Base-by-base conservation (phyloP, 2,113 vertebrate genomes). In the Lonchura striata region DNA sequence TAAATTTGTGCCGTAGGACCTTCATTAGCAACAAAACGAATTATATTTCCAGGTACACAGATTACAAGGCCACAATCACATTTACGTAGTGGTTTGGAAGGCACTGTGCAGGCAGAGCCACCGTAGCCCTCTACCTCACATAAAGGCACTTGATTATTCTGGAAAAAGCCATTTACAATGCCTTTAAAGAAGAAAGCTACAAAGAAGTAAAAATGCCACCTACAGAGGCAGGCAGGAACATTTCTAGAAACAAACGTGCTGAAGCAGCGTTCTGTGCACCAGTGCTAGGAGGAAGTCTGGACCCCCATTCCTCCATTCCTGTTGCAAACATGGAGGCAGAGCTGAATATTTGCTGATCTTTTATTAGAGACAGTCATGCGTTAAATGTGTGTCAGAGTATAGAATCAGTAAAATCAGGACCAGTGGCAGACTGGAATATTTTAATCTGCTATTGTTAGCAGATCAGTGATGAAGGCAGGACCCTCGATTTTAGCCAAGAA, bases 1-100 rank as follows among this genome's bases (percentile, higher is more conserved):
- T 99, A 99, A 99, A 98, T 98, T 97, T 98, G 97, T 98, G 99
- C 99, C 97, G 98, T 97, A 93, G 98, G 98, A 99, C 98, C 98
- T 98, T 99, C 98, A 99, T 99, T 99, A 99, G 97, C 97, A 98
- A 97, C 96, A 96, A 97, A 97, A 97, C 86, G 79, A 97, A 82
- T 98, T 98, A 94, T 97, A 95, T 97, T 98, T 97, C 94, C 95
- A 98, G 97, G 97, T 98, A 96, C 90, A 95, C 91, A 96, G 96
- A 97, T 92, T 97, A 95, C 93, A 82, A 0, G 42, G 84, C 53
- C 94, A 90, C 93, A 96, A 94, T 92, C 96, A 92, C 95, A 94
- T 96, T 97, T 96, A 90, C 0, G 24, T 78, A 90, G 94, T 9
- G 54, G 95, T 95, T 92, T 94, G 59, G 94, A 97, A 96, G 64